Evolutionary conservation across 2,888 invertebrate genomes (phyloP), one percentile per base, ranked within the genome.

Genomic region (Beris chalybata): DNA sequence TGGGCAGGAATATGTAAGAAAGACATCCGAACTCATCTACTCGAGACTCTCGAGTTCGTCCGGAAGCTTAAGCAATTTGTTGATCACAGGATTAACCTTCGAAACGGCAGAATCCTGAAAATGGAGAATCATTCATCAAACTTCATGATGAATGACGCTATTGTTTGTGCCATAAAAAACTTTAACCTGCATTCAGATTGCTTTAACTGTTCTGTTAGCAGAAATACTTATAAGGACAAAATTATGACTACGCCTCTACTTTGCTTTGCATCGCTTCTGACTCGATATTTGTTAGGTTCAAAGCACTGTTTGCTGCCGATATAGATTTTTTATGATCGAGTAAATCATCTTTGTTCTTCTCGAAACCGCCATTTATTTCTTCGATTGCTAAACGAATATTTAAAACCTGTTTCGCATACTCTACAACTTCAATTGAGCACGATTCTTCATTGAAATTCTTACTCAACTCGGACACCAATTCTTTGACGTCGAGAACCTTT

Each of bases 241-340:
- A n/a, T n/a, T n/a, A n/a, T n/a, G n/a, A n/a, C n/a, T n/a, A 78
- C 31, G 74, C 76, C 31, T 80, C 79, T 1, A 83, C 81, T 71
- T 89, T 89, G 71, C 87, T 82, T 0, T 87, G 87, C 74, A 92
- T 82, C 29, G 86, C 85, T 54, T 86, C 86, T 13, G 15, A 52
- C 9, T 58, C 52, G 12, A 38, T 53, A 38, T 55, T 52, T 4
- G n/a, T 12, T 38, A 47, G 4, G 15, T n/a, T 50, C 9, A 57
- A 6, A 4, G 43, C 43, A 30, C 52, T 65, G n/a, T 56, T 22
- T 3, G 29, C 43, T 13, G 47, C 15, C 12, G 66, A 57, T 13
- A 61, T 31, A 0, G 69, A 44, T 45, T 57, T 9, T 15, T 66
- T 63, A 5, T 67, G 58, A 52, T 64, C 53, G 12, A 65, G 11